Conservation (phyloP, 2,113 vertebrate species). For the Glaucomys volans region DNA sequence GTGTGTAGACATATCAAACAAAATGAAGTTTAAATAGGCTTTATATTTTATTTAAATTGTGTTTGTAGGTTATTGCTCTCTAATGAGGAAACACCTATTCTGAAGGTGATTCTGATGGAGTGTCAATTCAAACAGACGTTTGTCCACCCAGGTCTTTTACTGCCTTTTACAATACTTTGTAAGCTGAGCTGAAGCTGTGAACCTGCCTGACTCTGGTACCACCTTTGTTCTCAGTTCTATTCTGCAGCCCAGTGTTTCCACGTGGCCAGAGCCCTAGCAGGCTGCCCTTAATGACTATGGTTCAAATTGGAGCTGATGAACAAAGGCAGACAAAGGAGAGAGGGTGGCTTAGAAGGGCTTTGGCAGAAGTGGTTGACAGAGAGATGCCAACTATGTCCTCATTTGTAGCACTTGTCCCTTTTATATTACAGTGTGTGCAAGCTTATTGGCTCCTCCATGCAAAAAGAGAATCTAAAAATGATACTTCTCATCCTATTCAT, state of each 20-base stretch:
- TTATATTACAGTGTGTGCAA: not conserved
- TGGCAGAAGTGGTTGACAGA: not conserved
- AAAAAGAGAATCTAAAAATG: not conserved
- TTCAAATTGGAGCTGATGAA: not conserved
- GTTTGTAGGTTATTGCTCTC: not conserved
- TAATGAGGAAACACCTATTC: no score
- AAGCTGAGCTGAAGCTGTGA: not conserved
- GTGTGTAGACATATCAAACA: not conserved
- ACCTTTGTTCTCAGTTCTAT: not conserved
- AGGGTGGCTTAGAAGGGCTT: not conserved
- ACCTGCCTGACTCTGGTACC: not conserved
- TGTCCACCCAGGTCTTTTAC: not conserved
- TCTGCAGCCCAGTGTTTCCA: not conserved
- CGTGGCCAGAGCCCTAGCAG: no score
- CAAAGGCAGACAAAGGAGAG: not conserved
- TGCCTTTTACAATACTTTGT: no score
- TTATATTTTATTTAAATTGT: not conserved
- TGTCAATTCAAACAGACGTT: not conserved
- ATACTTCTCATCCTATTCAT: not conserved
- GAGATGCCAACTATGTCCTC: accelerated
- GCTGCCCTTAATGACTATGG: not conserved
- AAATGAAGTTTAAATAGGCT: not conserved
- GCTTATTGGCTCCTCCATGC: not conserved
- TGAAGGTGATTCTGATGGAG: not conserved
- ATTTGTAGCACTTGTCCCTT: not conserved